Conservation (phyloP, 2,113 vertebrate genomes). For the Nymphicus hollandicus region DNA sequence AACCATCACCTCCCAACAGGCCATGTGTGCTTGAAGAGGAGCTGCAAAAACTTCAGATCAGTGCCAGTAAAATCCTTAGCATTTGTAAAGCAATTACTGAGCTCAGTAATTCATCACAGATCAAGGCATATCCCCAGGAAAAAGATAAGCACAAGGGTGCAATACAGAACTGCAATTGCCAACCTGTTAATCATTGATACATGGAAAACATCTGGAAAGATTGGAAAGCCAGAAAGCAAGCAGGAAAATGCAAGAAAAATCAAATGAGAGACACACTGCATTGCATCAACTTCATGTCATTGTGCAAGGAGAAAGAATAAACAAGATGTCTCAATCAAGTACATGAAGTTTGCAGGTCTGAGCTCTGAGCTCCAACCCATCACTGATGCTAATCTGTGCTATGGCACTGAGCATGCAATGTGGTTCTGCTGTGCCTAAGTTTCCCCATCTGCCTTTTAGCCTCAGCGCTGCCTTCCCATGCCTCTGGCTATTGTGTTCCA, state of each 20-base stretch:
- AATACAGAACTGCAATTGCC: not conserved
- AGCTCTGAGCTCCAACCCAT: not conserved
- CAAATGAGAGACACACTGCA: not conserved
- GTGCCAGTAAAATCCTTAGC: not conserved
- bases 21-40: not conserved
- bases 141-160: not conserved
- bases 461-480: not conserved
- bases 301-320: not conserved
- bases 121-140: not conserved
- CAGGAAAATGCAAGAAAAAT: not conserved
- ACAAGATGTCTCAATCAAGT: not conserved
- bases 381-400: not conserved
- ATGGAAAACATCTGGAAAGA: not conserved
- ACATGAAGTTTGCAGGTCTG: not conserved
- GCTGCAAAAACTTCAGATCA: not conserved
- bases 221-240: not conserved
- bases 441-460: not conserved
- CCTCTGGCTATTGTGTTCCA: not conserved
- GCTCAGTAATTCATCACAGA: slow-evolving; percentile 5
- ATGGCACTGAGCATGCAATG: not conserved
- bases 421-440: not conserved
- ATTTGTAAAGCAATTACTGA: not conserved
- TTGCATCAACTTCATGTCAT: not conserved
- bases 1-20: not conserved
- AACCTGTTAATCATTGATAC: not conserved